A percentile compares a stretch with the other conserved stretches of the same genome.
Evolutionary conservation across 2,113 vertebrate genomes (phyloP).

Genomic region (Elachura formosa): DNA sequence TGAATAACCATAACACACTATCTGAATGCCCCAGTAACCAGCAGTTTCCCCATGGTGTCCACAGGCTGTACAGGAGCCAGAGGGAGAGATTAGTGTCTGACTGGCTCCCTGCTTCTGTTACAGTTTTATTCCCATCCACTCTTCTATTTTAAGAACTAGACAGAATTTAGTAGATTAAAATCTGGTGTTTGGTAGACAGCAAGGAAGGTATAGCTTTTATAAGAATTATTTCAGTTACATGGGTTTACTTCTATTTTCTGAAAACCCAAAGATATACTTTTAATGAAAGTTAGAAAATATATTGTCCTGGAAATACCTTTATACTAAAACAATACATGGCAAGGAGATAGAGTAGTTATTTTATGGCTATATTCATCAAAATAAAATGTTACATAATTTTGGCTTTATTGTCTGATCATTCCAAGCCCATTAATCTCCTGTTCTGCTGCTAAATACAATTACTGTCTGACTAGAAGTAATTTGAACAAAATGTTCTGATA

Average conservation of each 20-base stretch:
- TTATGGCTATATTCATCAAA: not conserved
- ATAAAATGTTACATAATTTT: not conserved
- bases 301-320: not conserved
- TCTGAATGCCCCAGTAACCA: not conserved
- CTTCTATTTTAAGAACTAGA: not conserved
- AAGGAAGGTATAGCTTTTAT: not conserved
- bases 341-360: not conserved
- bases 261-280: not conserved
- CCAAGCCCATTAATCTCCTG: not conserved
- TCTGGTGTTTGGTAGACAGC: not conserved
- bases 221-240: not conserved
- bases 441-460: not conserved
- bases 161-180: not conserved
- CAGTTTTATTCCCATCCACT: not conserved
- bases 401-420: not conserved
- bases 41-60: not conserved
- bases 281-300: not conserved
- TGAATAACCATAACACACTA: not conserved
- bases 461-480: not conserved
- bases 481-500: slow-evolving; percentile 30
- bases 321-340: not conserved
- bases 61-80: not conserved
- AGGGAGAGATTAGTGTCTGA: not conserved
- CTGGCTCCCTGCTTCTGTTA: not conserved
- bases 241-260: not conserved